These are phyloP conservation scores for Parnassius glacialis DNA, from an alignment of 2,888 invertebrate species.

Conservation along the genomic window DNA sequence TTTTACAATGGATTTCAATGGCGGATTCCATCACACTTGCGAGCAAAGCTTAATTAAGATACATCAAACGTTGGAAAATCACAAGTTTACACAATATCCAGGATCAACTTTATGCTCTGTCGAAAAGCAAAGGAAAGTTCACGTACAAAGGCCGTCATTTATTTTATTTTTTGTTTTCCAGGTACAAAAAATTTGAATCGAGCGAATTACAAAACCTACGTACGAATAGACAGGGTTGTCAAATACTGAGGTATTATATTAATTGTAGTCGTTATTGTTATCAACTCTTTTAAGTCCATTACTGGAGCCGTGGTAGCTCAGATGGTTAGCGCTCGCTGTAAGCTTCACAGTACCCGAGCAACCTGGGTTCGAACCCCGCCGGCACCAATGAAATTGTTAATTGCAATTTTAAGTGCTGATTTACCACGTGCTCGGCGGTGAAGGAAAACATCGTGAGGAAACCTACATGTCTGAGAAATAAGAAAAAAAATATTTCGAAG, in stretches of 20 bases:
- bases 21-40: constrained; percentile 41
- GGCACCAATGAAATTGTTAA: no score
- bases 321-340: no score
- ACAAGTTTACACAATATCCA: constrained; percentile 64
- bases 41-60: constrained; percentile 56
- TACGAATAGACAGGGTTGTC: constrained; percentile 53
- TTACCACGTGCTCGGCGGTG: no score
- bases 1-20: constrained; percentile 45
- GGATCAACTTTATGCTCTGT: constrained; percentile 69
- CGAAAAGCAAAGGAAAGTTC: constrained; percentile 71
- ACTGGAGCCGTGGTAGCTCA: no score
- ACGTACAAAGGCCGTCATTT: constrained; percentile 62
- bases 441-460: no score
- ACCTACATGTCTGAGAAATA: no score
- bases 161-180: constrained; percentile 63
- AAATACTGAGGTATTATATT: background rate
- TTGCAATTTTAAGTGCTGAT: no score
- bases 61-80: constrained; percentile 65
- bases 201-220: constrained; percentile 68
- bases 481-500: no score
- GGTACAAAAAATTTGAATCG: constrained; percentile 69
- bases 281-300: no score
- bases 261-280: no score
- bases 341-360: no score
- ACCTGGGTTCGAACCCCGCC: no score